phyloP scores from a whole-genome alignment of 1,140 invertebrate species.

The Campoletis sonorensis region DNA sequence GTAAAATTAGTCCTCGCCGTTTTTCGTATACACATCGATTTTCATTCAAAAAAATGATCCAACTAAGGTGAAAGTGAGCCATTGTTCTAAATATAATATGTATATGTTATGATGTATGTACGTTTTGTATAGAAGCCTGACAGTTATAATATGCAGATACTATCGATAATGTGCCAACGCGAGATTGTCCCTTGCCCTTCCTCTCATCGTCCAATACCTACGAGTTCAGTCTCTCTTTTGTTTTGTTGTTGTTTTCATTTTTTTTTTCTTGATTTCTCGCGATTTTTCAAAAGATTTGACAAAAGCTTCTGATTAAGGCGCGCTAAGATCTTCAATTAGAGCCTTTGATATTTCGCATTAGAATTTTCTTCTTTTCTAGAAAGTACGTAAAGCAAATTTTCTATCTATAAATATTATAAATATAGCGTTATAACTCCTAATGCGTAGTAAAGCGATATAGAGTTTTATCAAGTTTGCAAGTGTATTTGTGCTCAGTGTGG shows the following conservation, averaged over 20 bases:
- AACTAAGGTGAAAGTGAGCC: no score
- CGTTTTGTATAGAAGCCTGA: constrained; percentile 9
- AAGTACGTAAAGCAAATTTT: neutral
- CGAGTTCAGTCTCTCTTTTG: neutral
- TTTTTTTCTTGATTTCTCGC: neutral
- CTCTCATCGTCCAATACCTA: neutral
- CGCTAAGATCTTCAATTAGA: neutral
- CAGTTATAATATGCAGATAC: constrained; percentile 1
- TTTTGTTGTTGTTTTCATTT: no score
- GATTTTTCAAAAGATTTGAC: neutral
- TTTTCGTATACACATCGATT: no score
- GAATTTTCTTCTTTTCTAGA: neutral
- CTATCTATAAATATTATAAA: constrained; percentile 1
- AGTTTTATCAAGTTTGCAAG: neutral
- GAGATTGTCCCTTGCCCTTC: constrained; percentile 3
- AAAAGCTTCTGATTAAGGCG: neutral
- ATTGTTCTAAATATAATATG: neutral
- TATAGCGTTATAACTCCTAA: neutral
- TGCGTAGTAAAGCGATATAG: constrained; percentile 2
- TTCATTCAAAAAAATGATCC: no score
- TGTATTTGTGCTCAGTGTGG: neutral
- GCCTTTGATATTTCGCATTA: neutral
- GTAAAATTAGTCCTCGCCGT: no score
- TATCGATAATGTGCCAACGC: constrained; percentile 16
- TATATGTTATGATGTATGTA: neutral